Conservation (phyloP, 2,888 invertebrate genomes). For the Adela reaumurella region DNA sequence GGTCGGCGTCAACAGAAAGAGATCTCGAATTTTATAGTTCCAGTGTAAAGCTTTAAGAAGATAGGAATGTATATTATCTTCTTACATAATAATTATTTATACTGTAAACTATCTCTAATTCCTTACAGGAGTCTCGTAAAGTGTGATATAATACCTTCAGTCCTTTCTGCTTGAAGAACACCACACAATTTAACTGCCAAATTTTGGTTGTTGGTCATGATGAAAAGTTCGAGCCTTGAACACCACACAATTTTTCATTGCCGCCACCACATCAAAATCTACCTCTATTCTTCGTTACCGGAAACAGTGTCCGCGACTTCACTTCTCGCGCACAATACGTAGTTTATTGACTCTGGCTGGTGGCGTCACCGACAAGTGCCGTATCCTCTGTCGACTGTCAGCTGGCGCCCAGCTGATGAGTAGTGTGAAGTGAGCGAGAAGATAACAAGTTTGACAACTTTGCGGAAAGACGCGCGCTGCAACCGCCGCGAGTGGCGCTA, state of each 20-base stretch:
- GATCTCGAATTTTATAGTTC: no score
- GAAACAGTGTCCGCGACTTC: no score
- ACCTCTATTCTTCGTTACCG: no score
- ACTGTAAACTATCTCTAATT: no score
- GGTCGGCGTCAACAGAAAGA: no score
- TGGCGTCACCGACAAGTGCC: constrained; percentile 11
- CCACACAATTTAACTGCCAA: constrained; percentile 58
- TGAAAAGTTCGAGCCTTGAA: no score
- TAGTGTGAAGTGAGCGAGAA: constrained; percentile 24
- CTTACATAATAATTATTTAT: no score
- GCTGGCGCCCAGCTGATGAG: constrained; percentile 50
- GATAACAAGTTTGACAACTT: constrained; percentile 13
- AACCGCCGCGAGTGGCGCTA: constrained; percentile 1
- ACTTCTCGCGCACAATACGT: neutral
- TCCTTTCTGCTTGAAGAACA: constrained; percentile 42
- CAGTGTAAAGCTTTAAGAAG: no score
- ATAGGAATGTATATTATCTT: no score
- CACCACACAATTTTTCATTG: neutral
- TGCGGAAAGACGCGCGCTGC: neutral
- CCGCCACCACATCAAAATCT: no score
- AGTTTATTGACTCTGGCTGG: constrained; percentile 40
- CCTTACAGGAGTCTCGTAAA: no score
- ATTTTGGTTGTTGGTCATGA: constrained; percentile 28
- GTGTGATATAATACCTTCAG: no score
- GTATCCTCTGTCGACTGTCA: constrained; percentile 49